Evolutionary conservation across 1,140 invertebrate species (phyloP).

Genomic region (Trichonephila clavata): DNA sequence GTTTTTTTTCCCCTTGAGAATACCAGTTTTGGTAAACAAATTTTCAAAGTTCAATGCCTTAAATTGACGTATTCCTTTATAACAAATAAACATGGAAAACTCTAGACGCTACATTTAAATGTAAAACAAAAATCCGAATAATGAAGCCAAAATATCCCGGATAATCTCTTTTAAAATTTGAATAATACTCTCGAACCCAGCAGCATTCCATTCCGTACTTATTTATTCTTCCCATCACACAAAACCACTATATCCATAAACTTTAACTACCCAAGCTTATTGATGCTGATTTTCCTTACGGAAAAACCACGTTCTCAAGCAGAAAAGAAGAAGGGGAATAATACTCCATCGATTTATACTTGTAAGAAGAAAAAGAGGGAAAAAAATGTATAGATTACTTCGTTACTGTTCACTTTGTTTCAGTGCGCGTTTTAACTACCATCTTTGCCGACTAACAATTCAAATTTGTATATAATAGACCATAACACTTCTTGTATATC

Average conservation of each 20-base stretch:
- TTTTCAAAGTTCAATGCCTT: too few species aligned
- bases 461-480: conserved; percentile 35
- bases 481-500: conserved; percentile 13
- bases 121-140: too few species aligned
- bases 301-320: background rate
- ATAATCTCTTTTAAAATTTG: too few species aligned
- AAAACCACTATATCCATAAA: background rate
- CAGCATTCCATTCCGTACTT: background rate
- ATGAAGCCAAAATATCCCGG: too few species aligned
- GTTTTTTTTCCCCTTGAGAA: too few species aligned
- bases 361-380: background rate
- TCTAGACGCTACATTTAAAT: too few species aligned
- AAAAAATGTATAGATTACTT: background rate
- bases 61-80: too few species aligned
- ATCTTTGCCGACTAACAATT: background rate
- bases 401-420: conserved; percentile 20
- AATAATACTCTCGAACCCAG: too few species aligned
- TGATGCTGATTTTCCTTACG: background rate
- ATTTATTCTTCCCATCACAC: background rate
- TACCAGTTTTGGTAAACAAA: too few species aligned
- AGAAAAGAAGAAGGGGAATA: background rate
- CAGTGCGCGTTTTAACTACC: background rate
- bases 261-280: background rate
- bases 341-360: background rate
- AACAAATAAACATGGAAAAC: too few species aligned